Base-by-base conservation (phyloP, 2,888 invertebrate genomes). In the Agrenia bidenticulata region DNA sequence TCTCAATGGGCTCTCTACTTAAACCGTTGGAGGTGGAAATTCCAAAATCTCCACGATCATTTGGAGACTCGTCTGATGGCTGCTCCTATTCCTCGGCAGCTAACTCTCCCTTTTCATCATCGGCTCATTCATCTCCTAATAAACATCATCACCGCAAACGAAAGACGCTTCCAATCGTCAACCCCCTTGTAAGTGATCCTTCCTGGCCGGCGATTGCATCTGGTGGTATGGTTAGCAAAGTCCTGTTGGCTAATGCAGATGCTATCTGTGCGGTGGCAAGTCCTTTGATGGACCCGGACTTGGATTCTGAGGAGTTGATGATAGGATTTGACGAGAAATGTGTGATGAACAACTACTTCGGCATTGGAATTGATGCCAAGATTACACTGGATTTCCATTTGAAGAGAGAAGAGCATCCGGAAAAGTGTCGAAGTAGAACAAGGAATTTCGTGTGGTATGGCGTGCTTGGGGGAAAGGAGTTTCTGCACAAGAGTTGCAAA, bases 311-410 rank as follows among this genome's bases (percentile, higher is more conserved):
- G 39, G 69, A 72, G 45, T 61, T 71, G 17, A 75, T 74, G 76
- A 70, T 73, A 21, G 75, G 74, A 24, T 84, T 82, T 80, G 90
- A 90, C 77, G 97, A 98, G 81, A 88, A 90, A 75, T 94, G 94
- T 77, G 95, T 96, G 1, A 97, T 98, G 97, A 98, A 97, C 81
- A 98, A 98, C 80, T 98, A 98, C 80, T 97, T 97, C 79, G 97
- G 97, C 0, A 97, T 98, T 77, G 97, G 97, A 0, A 92, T 98
- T 70, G 97, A 98, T 82, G 97, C 97, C 0, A 97, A 98, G 81
- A 96, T 98, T 61, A 92, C 95, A 0, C 82, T 97, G 51, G 97
- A 97, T 79, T 98, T 98, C 79, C 96, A 97, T 80, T 92, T 94
- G 78, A 97, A 96, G 80, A 85, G 97, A 32, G 96, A 97, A 79